A percentile compares a stretch with the other conserved stretches of the same genome.
Evolutionary conservation across 2,113 vertebrate species (phyloP).

Genomic region (Microcebus lehilahytsara): DNA sequence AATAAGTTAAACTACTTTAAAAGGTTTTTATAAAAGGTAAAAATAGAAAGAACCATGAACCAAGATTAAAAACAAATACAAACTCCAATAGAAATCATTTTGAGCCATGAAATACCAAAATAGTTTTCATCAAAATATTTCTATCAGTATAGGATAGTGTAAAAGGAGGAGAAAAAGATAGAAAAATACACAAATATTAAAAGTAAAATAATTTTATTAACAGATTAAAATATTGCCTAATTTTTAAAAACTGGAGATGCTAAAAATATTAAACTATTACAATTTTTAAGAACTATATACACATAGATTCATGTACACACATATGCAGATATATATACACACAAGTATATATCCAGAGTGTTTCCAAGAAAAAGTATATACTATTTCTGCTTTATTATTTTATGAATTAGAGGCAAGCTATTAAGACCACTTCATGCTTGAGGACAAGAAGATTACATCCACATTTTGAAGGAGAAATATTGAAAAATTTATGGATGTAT

Average conservation of each 20-base stretch:
- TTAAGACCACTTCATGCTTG: neutral
- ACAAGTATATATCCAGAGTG: neutral
- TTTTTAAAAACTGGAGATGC: neutral
- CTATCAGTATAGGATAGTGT: neutral
- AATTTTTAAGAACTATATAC: neutral
- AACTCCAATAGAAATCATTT: neutral
- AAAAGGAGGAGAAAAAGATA: neutral
- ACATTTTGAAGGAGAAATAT: neutral
- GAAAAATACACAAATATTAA: neutral
- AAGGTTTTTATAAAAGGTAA: neutral
- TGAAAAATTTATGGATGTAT: neutral
- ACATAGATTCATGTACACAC: neutral
- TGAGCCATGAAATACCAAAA: neutral
- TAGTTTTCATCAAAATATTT: neutral
- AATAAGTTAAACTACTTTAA: neutral
- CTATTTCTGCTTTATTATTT: neutral
- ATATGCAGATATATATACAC: too few species aligned
- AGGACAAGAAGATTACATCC: neutral
- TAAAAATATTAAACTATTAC: neutral
- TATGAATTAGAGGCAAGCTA: neutral
- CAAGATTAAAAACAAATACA: neutral
- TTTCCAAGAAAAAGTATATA: neutral
- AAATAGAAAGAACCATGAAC: neutral
- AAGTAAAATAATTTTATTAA: neutral
- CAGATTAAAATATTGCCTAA: neutral